Evolutionary conservation across 2,888 invertebrate species (phyloP).

Genomic region (Germaria angustata): DNA sequence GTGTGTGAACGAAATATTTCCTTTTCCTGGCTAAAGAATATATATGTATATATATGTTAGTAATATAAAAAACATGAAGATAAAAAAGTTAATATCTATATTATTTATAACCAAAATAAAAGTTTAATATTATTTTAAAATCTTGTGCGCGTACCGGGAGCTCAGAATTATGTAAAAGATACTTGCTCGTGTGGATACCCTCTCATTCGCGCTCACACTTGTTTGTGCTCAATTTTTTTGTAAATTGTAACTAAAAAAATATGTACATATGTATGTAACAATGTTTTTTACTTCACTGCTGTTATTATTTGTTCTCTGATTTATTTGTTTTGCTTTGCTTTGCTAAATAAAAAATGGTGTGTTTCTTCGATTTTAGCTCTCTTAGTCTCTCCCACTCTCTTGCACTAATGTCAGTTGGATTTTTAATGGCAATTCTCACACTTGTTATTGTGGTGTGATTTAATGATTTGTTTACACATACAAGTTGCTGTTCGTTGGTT

Average conservation of each 20-base stretch:
- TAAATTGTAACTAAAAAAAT: constrained; percentile 34
- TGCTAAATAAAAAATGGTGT: constrained; percentile 11
- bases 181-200: constrained; percentile 1
- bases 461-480: constrained; percentile 48
- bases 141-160: constrained; percentile 43
- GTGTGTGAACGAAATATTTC: constrained; percentile 21
- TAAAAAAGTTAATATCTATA: neutral
- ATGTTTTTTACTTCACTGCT: constrained; percentile 23
- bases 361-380: neutral
- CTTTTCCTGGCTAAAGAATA: constrained; percentile 46
- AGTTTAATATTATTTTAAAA: constrained; percentile 50
- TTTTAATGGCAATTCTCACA: constrained; percentile 23
- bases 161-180: constrained; percentile 51
- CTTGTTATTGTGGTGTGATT: constrained; percentile 43
- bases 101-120: constrained; percentile 37
- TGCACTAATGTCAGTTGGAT: constrained; percentile 2
- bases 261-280: too few species aligned
- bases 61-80: neutral
- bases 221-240: constrained; percentile 2
- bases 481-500: constrained; percentile 54
- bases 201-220: neutral
- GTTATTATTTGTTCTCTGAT: constrained; percentile 20
- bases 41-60: neutral
- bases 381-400: neutral
- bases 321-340: constrained; percentile 40